A percentile compares a stretch with the other conserved stretches of the same genome.
Conservation (phyloP, 2,113 vertebrate species). For the Oreotrochilus melanogaster region DNA sequence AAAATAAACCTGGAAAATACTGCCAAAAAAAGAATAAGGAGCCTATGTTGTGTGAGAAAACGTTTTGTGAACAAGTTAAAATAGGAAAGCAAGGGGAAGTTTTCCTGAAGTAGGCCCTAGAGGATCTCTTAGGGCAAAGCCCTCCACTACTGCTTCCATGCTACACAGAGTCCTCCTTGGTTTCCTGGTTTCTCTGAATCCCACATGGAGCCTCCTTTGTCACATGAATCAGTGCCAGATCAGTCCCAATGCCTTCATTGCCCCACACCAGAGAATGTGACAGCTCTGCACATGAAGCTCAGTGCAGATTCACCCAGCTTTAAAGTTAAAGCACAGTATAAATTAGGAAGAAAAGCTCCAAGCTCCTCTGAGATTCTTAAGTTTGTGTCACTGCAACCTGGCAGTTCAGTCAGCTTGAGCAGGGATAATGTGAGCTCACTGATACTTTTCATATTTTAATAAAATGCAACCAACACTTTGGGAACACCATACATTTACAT, state of each 20-base stretch:
- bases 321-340: background rate
- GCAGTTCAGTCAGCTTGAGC: background rate
- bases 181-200: background rate
- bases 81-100: background rate
- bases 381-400: background rate
- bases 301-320: background rate
- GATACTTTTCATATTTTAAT: background rate
- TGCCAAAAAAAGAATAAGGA: background rate
- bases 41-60: background rate
- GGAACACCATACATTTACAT: background rate
- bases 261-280: background rate
- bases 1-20: conserved; percentile 21
- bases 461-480: background rate
- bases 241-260: background rate
- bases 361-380: background rate
- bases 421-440: background rate
- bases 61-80: background rate
- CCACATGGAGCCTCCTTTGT: background rate
- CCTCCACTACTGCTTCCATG: background rate
- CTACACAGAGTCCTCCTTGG: background rate
- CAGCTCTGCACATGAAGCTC: background rate
- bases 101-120: background rate
- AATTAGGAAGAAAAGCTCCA: background rate
- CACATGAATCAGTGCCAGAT: accelerated
- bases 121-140: background rate